Evolutionary conservation across 2,113 vertebrate species (phyloP).

Genomic region (Tauraco erythrolophus): DNA sequence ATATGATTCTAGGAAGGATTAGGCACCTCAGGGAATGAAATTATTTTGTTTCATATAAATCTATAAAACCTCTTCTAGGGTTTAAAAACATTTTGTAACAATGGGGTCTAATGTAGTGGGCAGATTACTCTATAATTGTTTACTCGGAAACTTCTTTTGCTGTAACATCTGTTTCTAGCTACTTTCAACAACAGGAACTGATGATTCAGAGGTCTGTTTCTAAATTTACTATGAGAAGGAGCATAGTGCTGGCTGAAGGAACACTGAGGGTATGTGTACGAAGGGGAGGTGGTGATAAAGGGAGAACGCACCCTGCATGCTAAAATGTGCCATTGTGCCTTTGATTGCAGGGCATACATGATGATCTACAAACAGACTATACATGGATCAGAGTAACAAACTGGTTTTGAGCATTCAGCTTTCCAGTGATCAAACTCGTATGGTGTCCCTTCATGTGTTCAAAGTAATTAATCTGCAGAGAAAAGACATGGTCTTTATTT

Average conservation of each 20-base stretch:
- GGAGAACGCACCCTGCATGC: not conserved
- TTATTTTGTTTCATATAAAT: not conserved
- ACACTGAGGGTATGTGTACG: not conserved
- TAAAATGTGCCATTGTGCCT: not conserved
- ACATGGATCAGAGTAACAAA: not conserved
- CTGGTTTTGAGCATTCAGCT: not conserved
- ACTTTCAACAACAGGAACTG: slow-evolving; percentile 33
- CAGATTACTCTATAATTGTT: not conserved
- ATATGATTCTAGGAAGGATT: not conserved
- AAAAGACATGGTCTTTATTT: not conserved
- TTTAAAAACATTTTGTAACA: not conserved
- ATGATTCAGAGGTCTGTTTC: slow-evolving; percentile 50
- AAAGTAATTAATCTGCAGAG: not conserved
- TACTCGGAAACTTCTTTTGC: not conserved
- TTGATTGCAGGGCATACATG: not conserved
- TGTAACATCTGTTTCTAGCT: slow-evolving; percentile 27
- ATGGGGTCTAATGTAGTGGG: not conserved
- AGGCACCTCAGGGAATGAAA: not conserved
- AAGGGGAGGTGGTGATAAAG: slow-evolving; percentile 10
- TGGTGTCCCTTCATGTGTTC: not conserved
- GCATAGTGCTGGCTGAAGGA: not conserved
- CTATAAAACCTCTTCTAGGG: not conserved
- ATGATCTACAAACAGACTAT: not conserved
- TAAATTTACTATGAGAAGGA: slow-evolving; percentile 37
- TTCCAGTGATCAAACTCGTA: not conserved